These are phyloP conservation scores for Parauchenoglanis ngamensis DNA, from an alignment of 2,797 vertebrate genomes.

Conservation along the genomic window DNA sequence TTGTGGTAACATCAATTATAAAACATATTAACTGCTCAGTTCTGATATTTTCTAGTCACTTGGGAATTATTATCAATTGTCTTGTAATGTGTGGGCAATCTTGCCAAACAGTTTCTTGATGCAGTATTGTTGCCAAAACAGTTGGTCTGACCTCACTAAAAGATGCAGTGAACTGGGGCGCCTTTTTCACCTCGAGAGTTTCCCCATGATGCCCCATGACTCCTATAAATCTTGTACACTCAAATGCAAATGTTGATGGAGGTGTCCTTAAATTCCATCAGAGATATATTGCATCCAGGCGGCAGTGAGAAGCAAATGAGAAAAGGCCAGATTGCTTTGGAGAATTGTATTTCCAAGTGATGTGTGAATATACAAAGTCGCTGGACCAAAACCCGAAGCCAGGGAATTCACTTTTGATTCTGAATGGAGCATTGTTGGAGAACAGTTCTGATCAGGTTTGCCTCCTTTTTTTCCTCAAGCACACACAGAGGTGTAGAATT, in stretches of 20 bases:
- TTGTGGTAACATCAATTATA: constrained; percentile 30
- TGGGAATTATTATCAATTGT: constrained; percentile 48
- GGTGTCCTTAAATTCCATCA: constrained; percentile 71
- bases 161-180: constrained; percentile 63
- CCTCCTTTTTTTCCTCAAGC: constrained; percentile 51
- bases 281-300: constrained; percentile 66
- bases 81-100: constrained; percentile 42
- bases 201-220: constrained; percentile 67
- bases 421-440: constrained; percentile 60
- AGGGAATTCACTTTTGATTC: constrained; percentile 57
- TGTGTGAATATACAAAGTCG: constrained; percentile 65
- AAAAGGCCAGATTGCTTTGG: constrained; percentile 67
- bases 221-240: constrained; percentile 73
- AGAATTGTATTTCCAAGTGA: constrained; percentile 71
- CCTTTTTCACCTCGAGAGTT: constrained; percentile 68
- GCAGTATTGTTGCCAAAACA: constrained; percentile 65
- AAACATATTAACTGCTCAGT: constrained; percentile 12
- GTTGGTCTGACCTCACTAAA: constrained; percentile 48
- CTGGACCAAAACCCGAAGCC: constrained; percentile 59
- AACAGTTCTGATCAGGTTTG: constrained; percentile 45
- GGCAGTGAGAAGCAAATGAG: constrained; percentile 67
- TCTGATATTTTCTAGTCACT: constrained; percentile 25
- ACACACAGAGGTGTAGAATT: constrained; percentile 47
- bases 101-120: constrained; percentile 46
- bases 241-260: constrained; percentile 74